Base-by-base conservation (phyloP, 2,797 vertebrate species). In the Leuciscus waleckii region DNA sequence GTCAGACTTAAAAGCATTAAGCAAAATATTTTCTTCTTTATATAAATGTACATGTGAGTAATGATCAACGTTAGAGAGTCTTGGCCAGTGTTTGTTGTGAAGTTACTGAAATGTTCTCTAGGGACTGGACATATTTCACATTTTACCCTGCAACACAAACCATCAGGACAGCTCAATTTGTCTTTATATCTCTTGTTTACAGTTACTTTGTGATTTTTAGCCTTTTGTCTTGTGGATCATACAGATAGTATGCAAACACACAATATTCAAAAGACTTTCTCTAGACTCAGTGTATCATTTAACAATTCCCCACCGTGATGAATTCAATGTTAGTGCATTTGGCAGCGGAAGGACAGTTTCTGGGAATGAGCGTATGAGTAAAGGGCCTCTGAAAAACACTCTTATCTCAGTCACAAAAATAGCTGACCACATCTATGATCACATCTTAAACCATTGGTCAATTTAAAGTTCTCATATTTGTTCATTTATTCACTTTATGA, bases 121-220 rank as follows among this genome's bases (percentile, higher is more conserved):
- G 43, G 61, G 35, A 83, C 56, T 63, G 29, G 3, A 32, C 7
- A 65, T 32, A 23, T 74, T 65, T 46, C 35, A 67, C 26, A 17
- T 76, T 56, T 46, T 75, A 83, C 39, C 65, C 39, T 54, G 29
- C 41, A 71, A 61, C 67, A 68, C 49, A 83, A 87, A 86, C 68
- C 73, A 73, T 81, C 73, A 79, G 37, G n/a, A 46, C 70, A 79
- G 21, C 63, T 81, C 51, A n/a, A 56, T 90, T 84, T 82, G 26
- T 89, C 81, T 79, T 43, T 58, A 74, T 81, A 43, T 68, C 79
- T 26, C 19, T 35, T 81, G 71, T 87, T 85, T 85, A 85, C 43
- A 83, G n/a, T 21, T 19, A 29, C 43, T 46, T 58, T 46, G 21
- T 46, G 19, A 35, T 80, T 41, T 49, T n/a, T 56, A 73, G 49